These are phyloP conservation scores for Pitta sordida DNA, from an alignment of 2,113 vertebrate species.

Conservation along the genomic window DNA sequence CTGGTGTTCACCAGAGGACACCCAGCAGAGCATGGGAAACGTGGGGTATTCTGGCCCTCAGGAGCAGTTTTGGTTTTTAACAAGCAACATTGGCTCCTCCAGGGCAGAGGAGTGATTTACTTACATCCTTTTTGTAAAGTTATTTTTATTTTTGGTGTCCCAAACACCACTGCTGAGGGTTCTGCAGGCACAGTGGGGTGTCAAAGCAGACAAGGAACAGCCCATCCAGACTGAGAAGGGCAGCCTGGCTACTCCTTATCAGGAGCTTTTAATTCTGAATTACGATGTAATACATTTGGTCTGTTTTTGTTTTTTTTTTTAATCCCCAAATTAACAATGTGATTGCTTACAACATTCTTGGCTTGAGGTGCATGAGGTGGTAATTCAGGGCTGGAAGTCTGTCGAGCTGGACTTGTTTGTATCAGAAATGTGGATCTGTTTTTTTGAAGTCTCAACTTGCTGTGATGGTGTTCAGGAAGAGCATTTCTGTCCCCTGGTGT, in stretches of 20 bases:
- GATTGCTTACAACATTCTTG: background rate
- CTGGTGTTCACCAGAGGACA: background rate
- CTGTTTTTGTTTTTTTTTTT: accelerated
- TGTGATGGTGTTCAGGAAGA: background rate
- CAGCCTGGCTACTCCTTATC: background rate
- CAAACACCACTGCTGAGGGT: background rate
- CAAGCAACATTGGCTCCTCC: background rate
- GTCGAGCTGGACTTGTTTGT: background rate
- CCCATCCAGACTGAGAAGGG: background rate
- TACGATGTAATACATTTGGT: background rate
- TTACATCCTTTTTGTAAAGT: background rate
- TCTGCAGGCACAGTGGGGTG: background rate
- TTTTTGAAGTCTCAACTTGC: background rate
- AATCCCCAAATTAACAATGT: background rate
- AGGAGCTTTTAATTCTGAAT: background rate
- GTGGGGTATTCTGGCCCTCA: background rate
- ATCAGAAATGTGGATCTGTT: background rate
- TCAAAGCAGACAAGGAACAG: background rate
- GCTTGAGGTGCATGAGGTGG: background rate
- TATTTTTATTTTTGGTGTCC: background rate
- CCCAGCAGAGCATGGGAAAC: background rate
- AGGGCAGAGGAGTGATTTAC: background rate
- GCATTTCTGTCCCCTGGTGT: background rate
- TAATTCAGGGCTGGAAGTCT: background rate
- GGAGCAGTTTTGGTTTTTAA: background rate